Evolutionary conservation across 2,797 vertebrate genomes (phyloP), one percentile per base, ranked within the genome.

Genomic region (Manis crassicaudata): DNA sequence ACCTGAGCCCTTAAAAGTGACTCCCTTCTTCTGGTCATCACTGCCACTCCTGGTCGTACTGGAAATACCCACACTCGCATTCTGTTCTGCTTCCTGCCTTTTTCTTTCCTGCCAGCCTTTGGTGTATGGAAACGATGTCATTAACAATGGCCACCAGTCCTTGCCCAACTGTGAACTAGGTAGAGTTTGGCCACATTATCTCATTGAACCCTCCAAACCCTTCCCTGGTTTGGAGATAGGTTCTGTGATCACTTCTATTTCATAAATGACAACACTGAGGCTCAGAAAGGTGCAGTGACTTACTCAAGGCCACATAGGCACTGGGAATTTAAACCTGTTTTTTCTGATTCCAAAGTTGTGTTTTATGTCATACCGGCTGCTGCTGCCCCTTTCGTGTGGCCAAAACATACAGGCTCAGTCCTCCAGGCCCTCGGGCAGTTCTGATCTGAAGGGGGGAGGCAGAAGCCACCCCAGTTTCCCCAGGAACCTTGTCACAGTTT

Each of bases 31-130:
- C 46, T 10, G 20, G 29, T 56, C 72, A 60, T 9, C 37, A 12
- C 1, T 2, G 70, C 32, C 58, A 29, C 4, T 35, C 9, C 3
- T 0, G 43, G 7, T 21, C 40, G 16, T 2, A 4, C 14, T 20
- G 46, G 76, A 73, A 82, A 72, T 13, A 21, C 12, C n/a, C 89
- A 86, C 1, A 3, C 2, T 40, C 11, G 21, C 29, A 3, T 2
- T 17, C 50, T 40, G 9, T 23, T 87, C 75, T 43, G 40, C 25
- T 50, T 67, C 40, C 37, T 0, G 2, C 5, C 29, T 52, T 37
- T 52, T 54, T 18, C 54, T 46, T 67, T 43, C 37, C 62, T 8
- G 37, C 25, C 56, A 65, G 40, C 32, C 50, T 17, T 40, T 3
- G 1, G 14, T 5, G 4, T 7, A 37, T 11, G 23, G 46, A 77